phyloP scores from a whole-genome alignment of 2,888 invertebrate genomes.

The Hymenopus coronatus region DNA sequence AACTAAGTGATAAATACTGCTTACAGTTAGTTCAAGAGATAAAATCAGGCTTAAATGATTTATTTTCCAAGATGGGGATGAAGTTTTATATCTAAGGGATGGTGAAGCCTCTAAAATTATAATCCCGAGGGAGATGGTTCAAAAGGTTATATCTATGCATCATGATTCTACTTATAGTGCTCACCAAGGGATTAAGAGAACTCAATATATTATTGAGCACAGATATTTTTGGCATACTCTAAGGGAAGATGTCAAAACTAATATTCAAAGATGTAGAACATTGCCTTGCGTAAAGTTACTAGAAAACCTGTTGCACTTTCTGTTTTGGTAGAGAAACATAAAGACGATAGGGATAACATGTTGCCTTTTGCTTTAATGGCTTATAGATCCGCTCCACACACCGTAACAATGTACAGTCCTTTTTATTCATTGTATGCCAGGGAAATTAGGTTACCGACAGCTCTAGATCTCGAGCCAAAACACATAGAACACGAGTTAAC shows the following conservation, averaged over 20 bases:
- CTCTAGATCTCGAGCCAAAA: too few relatives aligned
- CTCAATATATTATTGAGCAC: neutral
- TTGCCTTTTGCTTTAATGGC: neutral
- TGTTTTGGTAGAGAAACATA: neutral
- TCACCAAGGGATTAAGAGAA: neutral
- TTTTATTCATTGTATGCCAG: neutral
- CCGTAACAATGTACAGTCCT: neutral
- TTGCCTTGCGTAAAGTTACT: neutral
- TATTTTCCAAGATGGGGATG: too few relatives aligned
- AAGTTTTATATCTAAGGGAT: too few relatives aligned
- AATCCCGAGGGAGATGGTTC: neutral
- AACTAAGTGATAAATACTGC: too few relatives aligned
- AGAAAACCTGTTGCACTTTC: neutral
- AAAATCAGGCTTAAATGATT: too few relatives aligned
- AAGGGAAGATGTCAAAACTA: neutral
- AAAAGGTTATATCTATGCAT: neutral
- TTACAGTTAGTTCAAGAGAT: too few relatives aligned
- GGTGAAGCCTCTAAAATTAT: neutral
- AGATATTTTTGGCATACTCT: neutral
- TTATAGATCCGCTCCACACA: neutral
- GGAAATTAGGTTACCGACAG: neutral
- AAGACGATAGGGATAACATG: neutral
- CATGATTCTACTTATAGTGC: neutral
- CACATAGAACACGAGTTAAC: too few relatives aligned
- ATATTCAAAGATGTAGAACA: neutral